These are phyloP conservation scores for Branchipolynoe longqiensis DNA, from an alignment of 2,888 invertebrate genomes.

Conservation along the genomic window DNA sequence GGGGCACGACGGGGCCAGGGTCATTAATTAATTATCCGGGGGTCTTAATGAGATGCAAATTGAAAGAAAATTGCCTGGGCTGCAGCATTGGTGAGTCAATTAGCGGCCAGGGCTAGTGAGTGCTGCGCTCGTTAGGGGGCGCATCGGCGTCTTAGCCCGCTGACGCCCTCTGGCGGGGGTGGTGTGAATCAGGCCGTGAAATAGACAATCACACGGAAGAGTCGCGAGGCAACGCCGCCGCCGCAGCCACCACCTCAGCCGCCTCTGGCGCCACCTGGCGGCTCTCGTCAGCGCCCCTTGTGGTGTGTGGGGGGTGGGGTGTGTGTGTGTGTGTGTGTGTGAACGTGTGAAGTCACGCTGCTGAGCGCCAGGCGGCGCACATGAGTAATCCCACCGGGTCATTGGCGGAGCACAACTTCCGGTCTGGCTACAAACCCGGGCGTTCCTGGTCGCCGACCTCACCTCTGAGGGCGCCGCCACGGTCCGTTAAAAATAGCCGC, in stretches of 20 bases:
- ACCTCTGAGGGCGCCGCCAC: no score
- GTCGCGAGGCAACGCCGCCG: no score
- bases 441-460: neutral
- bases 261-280: no score
- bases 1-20: neutral
- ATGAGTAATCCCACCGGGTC: constrained; percentile 6
- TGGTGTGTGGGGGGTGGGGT: no score
- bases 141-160: neutral
- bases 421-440: neutral
- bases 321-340: no score
- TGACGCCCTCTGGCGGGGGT: neutral
- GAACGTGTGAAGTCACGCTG: constrained; percentile 36
- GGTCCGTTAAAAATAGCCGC: no score
- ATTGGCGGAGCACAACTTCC: neutral
- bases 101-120: constrained; percentile 11
- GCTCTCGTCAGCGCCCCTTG: no score
- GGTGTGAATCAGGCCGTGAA: constrained; percentile 48
- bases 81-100: neutral
- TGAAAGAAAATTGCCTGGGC: constrained; percentile 47
- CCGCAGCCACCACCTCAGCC: no score
- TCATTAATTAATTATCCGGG: constrained; percentile 48
- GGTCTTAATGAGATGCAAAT: constrained; percentile 55
- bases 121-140: constrained; percentile 23
- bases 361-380: neutral
- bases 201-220: constrained; percentile 50